Base-by-base conservation (phyloP, 1,140 invertebrate species). In the Arctopsyche grandis region DNA sequence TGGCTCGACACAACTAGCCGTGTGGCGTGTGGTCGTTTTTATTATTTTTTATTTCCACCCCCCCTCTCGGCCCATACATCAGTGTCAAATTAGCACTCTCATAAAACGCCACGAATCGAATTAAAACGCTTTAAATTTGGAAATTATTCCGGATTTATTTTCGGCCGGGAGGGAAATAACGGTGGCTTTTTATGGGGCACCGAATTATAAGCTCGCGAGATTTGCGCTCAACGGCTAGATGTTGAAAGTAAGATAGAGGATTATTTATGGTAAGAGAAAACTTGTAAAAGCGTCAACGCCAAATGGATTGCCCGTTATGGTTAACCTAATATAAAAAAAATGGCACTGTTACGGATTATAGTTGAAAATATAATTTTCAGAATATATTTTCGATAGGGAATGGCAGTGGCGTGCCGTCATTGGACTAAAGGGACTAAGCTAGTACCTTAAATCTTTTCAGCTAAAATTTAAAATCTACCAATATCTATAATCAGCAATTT, bases 21-120 rank as follows among this genome's bases (percentile, higher is more conserved):
- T 16, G 48, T 52, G 1, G 10, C 48, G 48, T 52, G 10, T 52
- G 10, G 12, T 12, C 3, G 48, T 16, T 29, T 26, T 22, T 66
- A 66, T 60, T 21, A 58, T 21, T 66, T 26, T 66, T 66, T 26
- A 26, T 22, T 9, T 1, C 63, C 63, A 12, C 16, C 16, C 48
- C 3, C 1, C 16, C 48, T n/a, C n/a, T n/a, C 48, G 10, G 12
- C 5, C 63, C 63, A 66, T 66, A 66, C 63, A 26, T 66, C 63
- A 66, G 63, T 66, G 63, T 66, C 63, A 66, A 66, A 66, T 66
- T 66, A 66, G 63, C 63, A 66, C 63, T 19, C 63, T 19, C 63
- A 24, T 66, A 26, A 66, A 66, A 66, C 24, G 63, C 9, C 48
- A 26, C 63, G 63, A 66, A 22, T 66, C n/a, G 63, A 12, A 66